phyloP scores from a whole-genome alignment of 1,140 invertebrate genomes.

The Bombus pyrosoma region DNA sequence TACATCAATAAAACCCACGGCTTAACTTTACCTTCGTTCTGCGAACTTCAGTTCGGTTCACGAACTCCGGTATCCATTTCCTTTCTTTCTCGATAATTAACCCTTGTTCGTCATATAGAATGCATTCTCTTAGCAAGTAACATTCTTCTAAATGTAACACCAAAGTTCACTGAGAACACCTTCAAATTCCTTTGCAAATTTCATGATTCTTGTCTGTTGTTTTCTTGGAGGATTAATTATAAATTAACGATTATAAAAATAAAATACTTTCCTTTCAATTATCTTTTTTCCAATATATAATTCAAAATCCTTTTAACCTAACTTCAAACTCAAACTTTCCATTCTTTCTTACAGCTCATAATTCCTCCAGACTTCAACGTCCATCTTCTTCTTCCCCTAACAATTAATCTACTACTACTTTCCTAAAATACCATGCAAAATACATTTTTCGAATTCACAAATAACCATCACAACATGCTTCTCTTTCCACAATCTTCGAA shows the following conservation, averaged over 20 bases:
- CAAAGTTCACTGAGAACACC: not conserved
- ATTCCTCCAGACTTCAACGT: not conserved
- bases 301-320: not conserved
- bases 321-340: not conserved
- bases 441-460: not conserved
- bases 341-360: not conserved
- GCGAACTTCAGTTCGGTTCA: not conserved
- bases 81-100: not conserved
- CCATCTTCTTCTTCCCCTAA: too few species aligned
- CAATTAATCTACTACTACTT: not conserved
- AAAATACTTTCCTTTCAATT: not conserved
- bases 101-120: not conserved
- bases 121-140: not conserved
- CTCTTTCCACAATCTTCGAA: too few species aligned
- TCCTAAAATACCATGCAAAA: not conserved
- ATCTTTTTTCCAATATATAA: not conserved
- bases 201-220: too few species aligned
- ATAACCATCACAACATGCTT: not conserved
- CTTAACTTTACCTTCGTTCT: not conserved
- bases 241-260: not conserved
- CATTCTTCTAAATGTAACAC: not conserved
- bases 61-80: not conserved
- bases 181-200: too few species aligned
- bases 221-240: too few species aligned
- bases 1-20: not conserved